Conservation (phyloP, 37 sponge, comb jelly and placozoan genomes). For the Petrosia ficiformis region DNA sequence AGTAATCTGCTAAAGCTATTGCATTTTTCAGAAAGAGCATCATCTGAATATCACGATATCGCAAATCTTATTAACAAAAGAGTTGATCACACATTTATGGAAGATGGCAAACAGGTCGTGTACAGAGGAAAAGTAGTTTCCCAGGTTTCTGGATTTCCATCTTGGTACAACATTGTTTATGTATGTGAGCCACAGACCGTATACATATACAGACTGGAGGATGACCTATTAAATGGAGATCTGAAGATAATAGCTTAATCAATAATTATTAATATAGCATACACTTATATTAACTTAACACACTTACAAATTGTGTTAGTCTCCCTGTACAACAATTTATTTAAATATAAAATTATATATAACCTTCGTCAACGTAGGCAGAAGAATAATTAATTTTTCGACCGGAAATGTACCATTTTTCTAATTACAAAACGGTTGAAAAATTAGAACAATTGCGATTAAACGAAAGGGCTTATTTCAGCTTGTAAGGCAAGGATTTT, state of each 20-base stretch:
- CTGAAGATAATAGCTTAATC: neutral
- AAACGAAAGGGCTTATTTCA: no score
- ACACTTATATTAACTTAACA: no score
- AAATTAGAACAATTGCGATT: no score
- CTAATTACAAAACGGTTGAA: no score
- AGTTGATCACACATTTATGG: conserved; percentile 1
- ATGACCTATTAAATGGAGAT: neutral
- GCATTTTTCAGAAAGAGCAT: neutral
- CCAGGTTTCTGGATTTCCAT: conserved; percentile 3
- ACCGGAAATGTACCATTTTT: no score
- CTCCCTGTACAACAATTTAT: no score
- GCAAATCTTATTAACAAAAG: neutral
- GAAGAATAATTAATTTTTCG: no score
- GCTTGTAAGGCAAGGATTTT: no score
- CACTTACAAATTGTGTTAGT: no score
- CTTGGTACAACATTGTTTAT: conserved; percentile 12
- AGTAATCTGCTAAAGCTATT: conserved; percentile 3
- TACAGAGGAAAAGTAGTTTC: neutral
- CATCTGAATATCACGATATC: neutral
- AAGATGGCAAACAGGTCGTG: neutral
- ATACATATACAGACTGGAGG: conserved; percentile 1
- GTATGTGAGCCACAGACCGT: neutral
- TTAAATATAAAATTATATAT: no score
- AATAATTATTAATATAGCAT: neutral
- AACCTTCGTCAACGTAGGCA: no score